Percentiles rank a stretch among this genome's conserved stretches.
Conservation (phyloP, 2,797 vertebrate genomes). For the Ptychadena robeensis region DNA sequence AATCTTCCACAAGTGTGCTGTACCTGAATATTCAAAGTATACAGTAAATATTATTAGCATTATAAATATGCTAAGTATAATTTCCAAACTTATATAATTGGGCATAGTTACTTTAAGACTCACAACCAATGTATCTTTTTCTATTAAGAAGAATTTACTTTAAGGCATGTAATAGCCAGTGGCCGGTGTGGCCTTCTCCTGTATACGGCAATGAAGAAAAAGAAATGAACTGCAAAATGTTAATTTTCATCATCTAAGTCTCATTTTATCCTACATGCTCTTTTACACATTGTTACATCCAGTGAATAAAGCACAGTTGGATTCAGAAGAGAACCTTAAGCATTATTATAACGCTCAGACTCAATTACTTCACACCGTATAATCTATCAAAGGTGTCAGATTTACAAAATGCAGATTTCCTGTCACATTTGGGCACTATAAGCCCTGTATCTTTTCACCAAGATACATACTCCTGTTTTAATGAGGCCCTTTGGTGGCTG, state of each 20-base stretch:
- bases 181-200: constrained; percentile 57
- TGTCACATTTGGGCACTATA: constrained; percentile 81
- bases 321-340: constrained; percentile 80
- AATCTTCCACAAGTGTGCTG: neutral
- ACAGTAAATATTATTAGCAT: too few species aligned
- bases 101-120: neutral
- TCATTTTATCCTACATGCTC: constrained; percentile 72
- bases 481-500: constrained; percentile 91
- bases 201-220: constrained; percentile 58
- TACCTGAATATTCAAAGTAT: too few species aligned
- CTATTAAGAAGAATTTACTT: neutral
- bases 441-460: constrained; percentile 81
- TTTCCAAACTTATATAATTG: neutral
- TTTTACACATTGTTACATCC: constrained; percentile 76
- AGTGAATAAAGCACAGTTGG: constrained; percentile 76
- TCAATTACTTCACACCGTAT: constrained; percentile 82
- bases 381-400: constrained; percentile 88
- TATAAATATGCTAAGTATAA: neutral
- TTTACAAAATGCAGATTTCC: constrained; percentile 87
- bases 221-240: constrained; percentile 72
- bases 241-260: constrained; percentile 71
- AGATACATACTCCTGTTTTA: constrained; percentile 87
- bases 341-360: constrained; percentile 78
- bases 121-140: neutral
- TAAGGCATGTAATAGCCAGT: neutral